Evolutionary conservation across 2,888 invertebrate genomes (phyloP).

Genomic region (Mayetiola destructor): DNA sequence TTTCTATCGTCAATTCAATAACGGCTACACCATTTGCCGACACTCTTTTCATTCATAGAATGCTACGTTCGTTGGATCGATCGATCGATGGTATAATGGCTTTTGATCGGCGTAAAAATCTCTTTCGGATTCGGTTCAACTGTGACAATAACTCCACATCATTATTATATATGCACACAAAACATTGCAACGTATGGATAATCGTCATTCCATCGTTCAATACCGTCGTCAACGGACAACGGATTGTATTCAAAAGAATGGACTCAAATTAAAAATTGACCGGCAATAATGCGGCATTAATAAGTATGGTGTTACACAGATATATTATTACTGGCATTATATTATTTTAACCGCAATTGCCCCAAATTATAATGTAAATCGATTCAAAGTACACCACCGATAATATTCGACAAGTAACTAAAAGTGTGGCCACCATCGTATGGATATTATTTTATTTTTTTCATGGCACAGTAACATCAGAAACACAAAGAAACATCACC

Average conservation of each 20-base stretch:
- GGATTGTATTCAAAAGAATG: background rate
- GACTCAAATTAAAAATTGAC: background rate
- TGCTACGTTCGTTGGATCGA: background rate
- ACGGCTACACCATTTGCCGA: background rate
- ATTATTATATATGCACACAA: no score
- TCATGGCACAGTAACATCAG: no score
- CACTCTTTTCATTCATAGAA: background rate
- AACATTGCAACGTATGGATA: background rate
- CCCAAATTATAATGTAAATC: no score
- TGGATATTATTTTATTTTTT: no score
- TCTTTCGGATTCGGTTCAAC: background rate
- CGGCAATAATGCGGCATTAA: constrained; percentile 4
- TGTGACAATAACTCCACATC: constrained; percentile 6
- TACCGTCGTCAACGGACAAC: background rate
- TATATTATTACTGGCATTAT: constrained; percentile 11
- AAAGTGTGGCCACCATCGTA: no score
- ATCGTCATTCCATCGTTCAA: background rate
- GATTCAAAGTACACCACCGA: no score
- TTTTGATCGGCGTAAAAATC: no score
- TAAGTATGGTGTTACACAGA: constrained; percentile 7
- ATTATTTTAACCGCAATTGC: constrained; percentile 1
- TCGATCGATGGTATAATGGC: background rate
- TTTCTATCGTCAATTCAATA: constrained; percentile 10
- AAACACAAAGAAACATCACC: no score
- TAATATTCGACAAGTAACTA: no score